Conservation (phyloP, 1,140 invertebrate genomes). For the Lordiphosa mommai region DNA sequence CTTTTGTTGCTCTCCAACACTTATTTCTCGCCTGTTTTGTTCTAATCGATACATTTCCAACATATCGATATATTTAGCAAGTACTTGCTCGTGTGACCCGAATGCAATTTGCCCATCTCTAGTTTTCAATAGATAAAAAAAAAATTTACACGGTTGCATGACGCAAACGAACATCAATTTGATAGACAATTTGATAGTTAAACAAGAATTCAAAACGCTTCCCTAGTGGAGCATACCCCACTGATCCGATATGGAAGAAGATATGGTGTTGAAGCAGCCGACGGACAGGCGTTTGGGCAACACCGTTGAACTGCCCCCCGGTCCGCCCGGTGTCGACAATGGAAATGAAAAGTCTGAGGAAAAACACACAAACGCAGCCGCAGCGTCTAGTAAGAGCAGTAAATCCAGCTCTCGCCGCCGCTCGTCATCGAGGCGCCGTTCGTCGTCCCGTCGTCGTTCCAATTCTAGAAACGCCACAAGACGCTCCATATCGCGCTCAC, state of each 20-base stretch:
- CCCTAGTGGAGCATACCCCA: conserved; percentile 26
- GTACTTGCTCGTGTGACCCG: too few species aligned
- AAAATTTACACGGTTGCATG: too few species aligned
- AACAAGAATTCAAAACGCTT: conserved; percentile 2
- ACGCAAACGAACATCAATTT: neutral
- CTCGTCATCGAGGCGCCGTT: conserved; percentile 39
- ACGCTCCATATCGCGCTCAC: conserved; percentile 50
- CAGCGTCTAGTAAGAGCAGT: conserved; percentile 37
- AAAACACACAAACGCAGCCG: conserved; percentile 15
- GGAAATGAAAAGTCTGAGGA: conserved; percentile 44
- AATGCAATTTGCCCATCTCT: too few species aligned
- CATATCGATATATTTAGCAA: too few species aligned
- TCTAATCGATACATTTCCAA: too few species aligned
- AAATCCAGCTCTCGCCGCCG: conserved; percentile 51
- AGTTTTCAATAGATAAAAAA: too few species aligned
- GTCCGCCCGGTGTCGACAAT: conserved; percentile 75
- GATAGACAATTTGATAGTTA: neutral
- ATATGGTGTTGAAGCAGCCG: conserved; percentile 42
- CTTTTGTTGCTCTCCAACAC: too few species aligned
- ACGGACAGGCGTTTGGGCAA: conserved; percentile 46
- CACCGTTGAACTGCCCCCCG: conserved; percentile 35
- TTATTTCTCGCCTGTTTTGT: too few species aligned
- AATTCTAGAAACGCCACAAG: conserved; percentile 46
- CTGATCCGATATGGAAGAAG: conserved; percentile 55
- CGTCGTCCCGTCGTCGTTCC: conserved; percentile 43